Base-by-base conservation (phyloP, 1,140 invertebrate species). In the Anastatus disparis region DNA sequence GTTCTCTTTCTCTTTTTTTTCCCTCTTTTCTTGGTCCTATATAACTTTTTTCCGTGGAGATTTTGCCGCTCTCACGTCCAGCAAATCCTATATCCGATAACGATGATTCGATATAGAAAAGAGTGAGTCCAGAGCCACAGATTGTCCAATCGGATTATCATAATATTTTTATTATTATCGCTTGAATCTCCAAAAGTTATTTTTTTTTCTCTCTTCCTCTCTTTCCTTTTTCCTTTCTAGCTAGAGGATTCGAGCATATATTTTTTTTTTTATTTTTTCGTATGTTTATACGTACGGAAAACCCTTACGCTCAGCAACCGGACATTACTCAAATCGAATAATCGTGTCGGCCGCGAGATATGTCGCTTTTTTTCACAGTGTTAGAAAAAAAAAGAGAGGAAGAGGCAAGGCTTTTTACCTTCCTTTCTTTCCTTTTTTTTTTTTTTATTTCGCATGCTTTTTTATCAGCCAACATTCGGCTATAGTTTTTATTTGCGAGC, bases 81-180 rank as follows among this genome's bases (percentile, higher is more conserved):
- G 76, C 71, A 81, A 82, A 82, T 82, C 79, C 81, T 65, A 46
- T 75, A 72, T 78, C 58, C 67, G 70, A 78, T 83, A 83, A 83
- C 80, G 81, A 82, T 82, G 78, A 83, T 83, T 82, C 78, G 77
- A 82, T 83, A 78, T 44, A 78, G n/a, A n/a, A n/a, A n/a, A n/a
- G n/a, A n/a, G n/a, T n/a, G n/a, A n/a, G n/a, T n/a, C n/a, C n/a
- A n/a, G n/a, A 65, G 17, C 63, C 55, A 50, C 61, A 59, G 73
- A 76, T 72, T 73, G 76, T 50, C 55, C 77, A 80, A 82, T 82
- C 76, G 74, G 58, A 78, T 83, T 82, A 81, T 77, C 81, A 80
- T 82, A 83, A 83, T 82, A 81, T 82, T 81, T 81, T 78, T 73
- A 52, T 74, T 75, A 79, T 81, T 77, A 81, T 76, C 66, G 68